These are phyloP conservation scores for rabbit (Oryctolagus cuniculus) DNA, from an alignment of 2,113 vertebrate species.

Conservation along the genomic window DNA sequence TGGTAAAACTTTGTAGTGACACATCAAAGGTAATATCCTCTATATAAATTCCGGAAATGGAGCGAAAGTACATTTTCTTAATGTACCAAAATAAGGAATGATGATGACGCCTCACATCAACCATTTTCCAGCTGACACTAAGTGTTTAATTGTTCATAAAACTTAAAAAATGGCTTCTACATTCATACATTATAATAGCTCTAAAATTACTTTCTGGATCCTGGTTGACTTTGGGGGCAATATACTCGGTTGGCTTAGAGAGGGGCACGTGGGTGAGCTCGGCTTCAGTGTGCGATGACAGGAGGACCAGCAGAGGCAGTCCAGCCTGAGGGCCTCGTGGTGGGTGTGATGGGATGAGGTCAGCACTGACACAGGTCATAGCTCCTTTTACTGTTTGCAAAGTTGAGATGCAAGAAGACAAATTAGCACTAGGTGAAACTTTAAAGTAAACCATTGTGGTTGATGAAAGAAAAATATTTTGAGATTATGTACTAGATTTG, in stretches of 20 bases:
- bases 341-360: rapidly evolving
- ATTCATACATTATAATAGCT: background rate
- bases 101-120: background rate
- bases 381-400: background rate
- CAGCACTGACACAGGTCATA: background rate
- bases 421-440: background rate
- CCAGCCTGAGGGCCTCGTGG: rapidly evolving
- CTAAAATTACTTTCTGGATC: background rate
- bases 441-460: background rate
- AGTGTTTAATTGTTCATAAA: slow-evolving; percentile 20
- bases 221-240: background rate
- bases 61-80: slow-evolving; percentile 62
- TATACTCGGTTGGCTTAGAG: background rate
- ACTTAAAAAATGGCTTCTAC: background rate
- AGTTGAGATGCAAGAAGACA: background rate
- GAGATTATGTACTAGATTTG: background rate
- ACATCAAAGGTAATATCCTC: slow-evolving; percentile 64
- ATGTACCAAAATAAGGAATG: background rate
- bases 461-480: background rate
- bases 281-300: rapidly evolving
- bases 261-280: too few species aligned
- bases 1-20: slow-evolving; percentile 55
- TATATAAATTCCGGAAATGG: slow-evolving; percentile 61
- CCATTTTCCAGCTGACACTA: slow-evolving; percentile 35
- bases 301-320: background rate